Percentiles rank a stretch among this genome's conserved stretches.
These are phyloP conservation scores for Phoxinus phoxinus DNA, from an alignment of 2,113 vertebrate species.

Conservation along the genomic window DNA sequence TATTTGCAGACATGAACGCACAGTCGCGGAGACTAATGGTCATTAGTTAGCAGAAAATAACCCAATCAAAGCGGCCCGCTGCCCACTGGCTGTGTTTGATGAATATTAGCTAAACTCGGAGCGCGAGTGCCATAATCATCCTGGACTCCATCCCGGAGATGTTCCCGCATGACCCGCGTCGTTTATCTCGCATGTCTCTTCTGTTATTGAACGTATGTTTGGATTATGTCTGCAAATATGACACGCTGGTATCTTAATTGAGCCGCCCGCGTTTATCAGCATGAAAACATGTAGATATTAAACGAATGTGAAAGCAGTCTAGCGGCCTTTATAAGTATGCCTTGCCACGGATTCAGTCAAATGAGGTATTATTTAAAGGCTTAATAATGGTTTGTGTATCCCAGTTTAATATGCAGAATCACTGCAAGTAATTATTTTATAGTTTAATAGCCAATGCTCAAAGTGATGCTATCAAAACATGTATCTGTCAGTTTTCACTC, in stretches of 20 bases:
- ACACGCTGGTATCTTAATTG: conserved; percentile 42
- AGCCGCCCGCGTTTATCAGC: conserved; percentile 44
- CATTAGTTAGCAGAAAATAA: conserved; percentile 58
- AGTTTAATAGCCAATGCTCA: too few species aligned
- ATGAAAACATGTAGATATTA: conserved; percentile 7
- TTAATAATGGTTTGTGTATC: too few species aligned
- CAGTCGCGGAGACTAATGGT: conserved; percentile 55
- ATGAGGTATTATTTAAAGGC: background rate
- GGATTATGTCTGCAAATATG: conserved; percentile 33
- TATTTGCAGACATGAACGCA: conserved; percentile 45
- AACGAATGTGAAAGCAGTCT: conserved; percentile 37
- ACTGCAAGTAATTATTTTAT: too few species aligned
- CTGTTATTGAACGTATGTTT: conserved; percentile 44
- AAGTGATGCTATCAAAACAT: too few species aligned
- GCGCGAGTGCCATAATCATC: conserved; percentile 38
- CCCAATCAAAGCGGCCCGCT: conserved; percentile 43
- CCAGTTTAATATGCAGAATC: too few species aligned
- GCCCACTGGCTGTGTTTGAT: conserved; percentile 43
- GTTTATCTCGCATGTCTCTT: conserved; percentile 29
- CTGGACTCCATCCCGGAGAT: conserved; percentile 7
- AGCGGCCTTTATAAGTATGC: background rate
- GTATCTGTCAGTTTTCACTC: too few species aligned
- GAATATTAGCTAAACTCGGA: conserved; percentile 38
- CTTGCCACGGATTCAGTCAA: background rate
- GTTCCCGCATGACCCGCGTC: conserved; percentile 19